Conservation (phyloP, 2,888 invertebrate genomes). For the Polyommatus iphigenia region DNA sequence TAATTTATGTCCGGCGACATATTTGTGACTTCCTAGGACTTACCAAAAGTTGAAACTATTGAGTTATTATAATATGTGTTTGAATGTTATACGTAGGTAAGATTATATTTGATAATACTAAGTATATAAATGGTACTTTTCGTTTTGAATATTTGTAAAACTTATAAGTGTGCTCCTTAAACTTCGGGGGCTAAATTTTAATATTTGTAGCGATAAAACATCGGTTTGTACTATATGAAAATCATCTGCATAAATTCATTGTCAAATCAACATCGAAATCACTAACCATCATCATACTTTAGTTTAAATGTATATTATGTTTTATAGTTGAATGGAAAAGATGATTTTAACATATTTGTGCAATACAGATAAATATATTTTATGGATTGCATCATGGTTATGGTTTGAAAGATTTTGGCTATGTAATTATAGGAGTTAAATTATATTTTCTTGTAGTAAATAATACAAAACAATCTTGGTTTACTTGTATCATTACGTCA, state of each 20-base stretch:
- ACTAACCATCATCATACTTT: not conserved
- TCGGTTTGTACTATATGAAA: not conserved
- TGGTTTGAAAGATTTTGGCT: not conserved
- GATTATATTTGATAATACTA: slow-evolving; percentile 18
- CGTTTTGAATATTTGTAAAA: not conserved
- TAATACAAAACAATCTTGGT: not conserved
- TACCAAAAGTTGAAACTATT: not conserved
- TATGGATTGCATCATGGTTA: not conserved
- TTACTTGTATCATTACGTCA: not conserved
- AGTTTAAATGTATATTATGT: slow-evolving; percentile 13
- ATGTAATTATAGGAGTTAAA: not conserved
- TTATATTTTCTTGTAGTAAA: not conserved
- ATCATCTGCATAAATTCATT: not conserved
- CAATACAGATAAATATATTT: slow-evolving; percentile 1
- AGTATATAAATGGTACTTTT: not conserved
- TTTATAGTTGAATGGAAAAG: not conserved
- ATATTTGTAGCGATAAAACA: not conserved
- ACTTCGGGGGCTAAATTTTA: not conserved
- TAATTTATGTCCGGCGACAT: not conserved
- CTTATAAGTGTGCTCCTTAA: not conserved
- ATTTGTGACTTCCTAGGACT: not conserved
- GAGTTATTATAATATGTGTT: not conserved
- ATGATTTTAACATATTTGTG: not conserved
- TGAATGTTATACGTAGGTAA: not conserved
- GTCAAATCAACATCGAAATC: not conserved